Base-by-base conservation (phyloP, 1,140 invertebrate genomes). In the Pseudobourletiella spinata region DNA sequence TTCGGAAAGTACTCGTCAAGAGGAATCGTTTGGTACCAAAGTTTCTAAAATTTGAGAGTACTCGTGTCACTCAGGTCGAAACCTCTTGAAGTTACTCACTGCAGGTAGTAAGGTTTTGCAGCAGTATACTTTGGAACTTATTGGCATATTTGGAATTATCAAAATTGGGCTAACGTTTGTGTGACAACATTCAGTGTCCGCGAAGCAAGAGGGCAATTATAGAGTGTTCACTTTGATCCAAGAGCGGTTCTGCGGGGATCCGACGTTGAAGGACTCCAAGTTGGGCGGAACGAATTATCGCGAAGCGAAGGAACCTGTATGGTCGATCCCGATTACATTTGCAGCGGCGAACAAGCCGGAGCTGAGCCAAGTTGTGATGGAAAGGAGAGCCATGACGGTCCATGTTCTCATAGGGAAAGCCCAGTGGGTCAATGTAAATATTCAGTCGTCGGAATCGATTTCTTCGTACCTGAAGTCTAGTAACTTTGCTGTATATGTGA, bases 151-250 rank as follows among this genome's bases (percentile, higher is more conserved):
- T n/a, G n/a, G n/a, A n/a, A n/a, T n/a, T n/a, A n/a, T n/a, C n/a
- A n/a, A n/a, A n/a, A n/a, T n/a, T n/a, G n/a, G n/a, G n/a, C n/a
- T n/a, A n/a, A n/a, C n/a, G n/a, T n/a, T n/a, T n/a, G n/a, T n/a
- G n/a, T n/a, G 8, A 18, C 24, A 48, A 25, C 22, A 15, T 14
- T 73, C 18, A 8, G 59, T 70, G 16, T 42, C 43, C 11, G 16
- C 46, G 1, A 43, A 32, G 42, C 39, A 55, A 18, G 44, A 60
- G 3, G 57, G 46, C 2, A 51, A 57, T 20, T 61, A 56, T 26
- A 22, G 50, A 22, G 4, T 50, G 1, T 26, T 68, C 1, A 63
- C 52, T 3, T 16, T 55, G 15, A 22, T 8, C 20, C 14, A 35
- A 26, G 15, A 52, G 42, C 25, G 30, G 18, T 30, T 22, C 24